Percentiles rank a stretch among this genome's conserved stretches.
phyloP scores from a whole-genome alignment of 2,113 vertebrate genomes.

The Plotosus lineatus region DNA sequence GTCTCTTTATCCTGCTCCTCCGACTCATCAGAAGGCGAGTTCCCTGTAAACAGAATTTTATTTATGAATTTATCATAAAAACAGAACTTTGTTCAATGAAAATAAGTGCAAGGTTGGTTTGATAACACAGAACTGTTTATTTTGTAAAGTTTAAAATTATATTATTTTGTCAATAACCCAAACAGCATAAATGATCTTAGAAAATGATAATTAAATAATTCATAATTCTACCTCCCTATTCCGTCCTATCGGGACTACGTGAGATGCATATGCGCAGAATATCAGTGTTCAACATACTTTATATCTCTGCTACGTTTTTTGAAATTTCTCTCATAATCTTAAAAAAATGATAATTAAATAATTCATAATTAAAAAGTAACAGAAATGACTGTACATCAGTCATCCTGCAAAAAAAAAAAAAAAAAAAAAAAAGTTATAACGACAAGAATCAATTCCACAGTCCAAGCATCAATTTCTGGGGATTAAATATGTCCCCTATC shows the following conservation, averaged over 20 bases:
- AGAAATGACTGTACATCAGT: neutral
- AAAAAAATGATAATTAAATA: no score
- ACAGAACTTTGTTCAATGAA: slow-evolving; percentile 21
- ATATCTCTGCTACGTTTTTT: no score
- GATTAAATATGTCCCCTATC: no score
- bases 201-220: neutral
- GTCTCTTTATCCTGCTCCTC: slow-evolving; percentile 93
- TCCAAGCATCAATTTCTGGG: no score
- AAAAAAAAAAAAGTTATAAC: neutral
- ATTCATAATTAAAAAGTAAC: neutral
- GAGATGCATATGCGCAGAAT: no score
- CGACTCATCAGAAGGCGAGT: slow-evolving; percentile 94
- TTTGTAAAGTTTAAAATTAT: neutral
- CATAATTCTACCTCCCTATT: no score
- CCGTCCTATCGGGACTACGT: no score
- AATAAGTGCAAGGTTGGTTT: neutral
- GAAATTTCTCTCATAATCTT: no score
- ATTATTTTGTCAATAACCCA: neutral
- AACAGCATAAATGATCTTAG: neutral
- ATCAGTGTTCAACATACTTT: no score
- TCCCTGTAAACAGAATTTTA: slow-evolving; percentile 72
- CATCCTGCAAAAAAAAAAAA: neutral
- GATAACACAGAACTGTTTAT: neutral
- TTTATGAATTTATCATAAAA: neutral
- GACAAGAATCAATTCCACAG: no score